Evolutionary conservation across 2,113 vertebrate species (phyloP), one percentile per base, ranked within the genome.

Genomic region (Atherinomorus stipes): DNA sequence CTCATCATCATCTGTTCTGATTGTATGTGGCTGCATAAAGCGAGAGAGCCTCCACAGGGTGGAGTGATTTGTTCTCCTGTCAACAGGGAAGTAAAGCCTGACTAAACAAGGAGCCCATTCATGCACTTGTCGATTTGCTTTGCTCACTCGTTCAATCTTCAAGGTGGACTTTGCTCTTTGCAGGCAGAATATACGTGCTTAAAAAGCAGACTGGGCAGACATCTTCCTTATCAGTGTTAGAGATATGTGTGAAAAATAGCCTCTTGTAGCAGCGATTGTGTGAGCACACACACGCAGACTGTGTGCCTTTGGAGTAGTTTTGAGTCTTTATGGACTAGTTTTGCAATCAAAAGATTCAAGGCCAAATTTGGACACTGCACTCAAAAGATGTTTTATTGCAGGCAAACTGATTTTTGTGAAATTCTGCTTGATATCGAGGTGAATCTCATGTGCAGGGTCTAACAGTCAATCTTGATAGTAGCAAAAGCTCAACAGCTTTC

Each of bases 71-170:
- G 86, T 71, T 81, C 80, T 78, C 78, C 64, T 86, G 85, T 86
- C 85, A 74, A 67, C 74, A 65, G 53, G 83, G 19, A 70, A 75
- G 85, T 70, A 66, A 72, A 63, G 80, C 69, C 73, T 45, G 45
- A 50, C 80, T 31, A 76, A 80, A 91, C 92, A 92, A 91, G 83
- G 84, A 85, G 73, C 71, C 85, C 89, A 89, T 91, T 93, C 90
- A 90, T 90, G 67, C 68, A 22, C 64, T 67, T 61, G 78, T 82
- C 59, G n/a, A 80, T 88, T 80, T 76, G 57, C 78, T 81, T 53
- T 61, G 75, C 88, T 78, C 37, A 11, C 53, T 87, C 80, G 53
- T 86, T 90, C 86, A 64, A 65, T 83, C 76, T 83, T 80, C 85
- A 49, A 73, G 65, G 15, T 83, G 87, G 88, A 93, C 91, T 93